A percentile compares a stretch with the other conserved stretches of the same genome.
phyloP scores from a whole-genome alignment of 1,140 invertebrate genomes.

The Drosophila kohkoa region DNA sequence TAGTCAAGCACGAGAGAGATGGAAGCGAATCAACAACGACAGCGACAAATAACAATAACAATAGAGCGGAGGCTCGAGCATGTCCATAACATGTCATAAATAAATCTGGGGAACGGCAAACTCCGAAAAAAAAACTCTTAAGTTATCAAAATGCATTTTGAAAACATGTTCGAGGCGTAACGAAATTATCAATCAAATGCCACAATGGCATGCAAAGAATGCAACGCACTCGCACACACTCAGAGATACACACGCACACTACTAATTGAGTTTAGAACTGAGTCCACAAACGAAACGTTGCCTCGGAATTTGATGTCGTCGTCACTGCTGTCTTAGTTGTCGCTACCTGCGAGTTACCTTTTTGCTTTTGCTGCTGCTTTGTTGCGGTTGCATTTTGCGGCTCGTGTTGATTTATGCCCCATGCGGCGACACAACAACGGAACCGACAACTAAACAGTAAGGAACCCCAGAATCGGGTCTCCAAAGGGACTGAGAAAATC shows the following conservation, averaged over 20 bases:
- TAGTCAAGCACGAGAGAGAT: conserved; percentile 48
- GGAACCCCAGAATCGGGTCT: conserved; percentile 17
- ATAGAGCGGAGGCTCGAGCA: conserved; percentile 44
- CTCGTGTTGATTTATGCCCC: conserved; percentile 76
- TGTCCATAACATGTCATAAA: conserved; percentile 66
- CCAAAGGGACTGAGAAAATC: not conserved
- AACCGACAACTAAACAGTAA: conserved; percentile 51
- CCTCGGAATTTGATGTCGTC: conserved; percentile 62
- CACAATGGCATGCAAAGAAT: conserved; percentile 77
- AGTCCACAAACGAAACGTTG: conserved; percentile 43
- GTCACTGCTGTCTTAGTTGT: conserved; percentile 56
- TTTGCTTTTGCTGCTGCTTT: conserved; percentile 15
- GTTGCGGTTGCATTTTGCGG: conserved; percentile 52
- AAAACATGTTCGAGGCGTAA: conserved; percentile 72
- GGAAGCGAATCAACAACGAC: conserved; percentile 47
- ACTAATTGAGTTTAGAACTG: conserved; percentile 72
- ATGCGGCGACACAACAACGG: conserved; percentile 45
- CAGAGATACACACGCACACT: conserved; percentile 46
- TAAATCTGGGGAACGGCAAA: conserved; percentile 58
- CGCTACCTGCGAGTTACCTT: conserved; percentile 61
- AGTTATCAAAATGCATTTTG: conserved; percentile 65
- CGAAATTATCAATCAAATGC: conserved; percentile 82
- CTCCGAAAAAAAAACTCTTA: conserved; percentile 26
- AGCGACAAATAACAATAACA: conserved; percentile 57
- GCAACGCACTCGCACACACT: conserved; percentile 48